Percentiles rank a stretch among this genome's conserved stretches.
These are phyloP conservation scores for Reticulitermes speratus DNA, from an alignment of 1,140 invertebrate genomes.

Conservation along the genomic window DNA sequence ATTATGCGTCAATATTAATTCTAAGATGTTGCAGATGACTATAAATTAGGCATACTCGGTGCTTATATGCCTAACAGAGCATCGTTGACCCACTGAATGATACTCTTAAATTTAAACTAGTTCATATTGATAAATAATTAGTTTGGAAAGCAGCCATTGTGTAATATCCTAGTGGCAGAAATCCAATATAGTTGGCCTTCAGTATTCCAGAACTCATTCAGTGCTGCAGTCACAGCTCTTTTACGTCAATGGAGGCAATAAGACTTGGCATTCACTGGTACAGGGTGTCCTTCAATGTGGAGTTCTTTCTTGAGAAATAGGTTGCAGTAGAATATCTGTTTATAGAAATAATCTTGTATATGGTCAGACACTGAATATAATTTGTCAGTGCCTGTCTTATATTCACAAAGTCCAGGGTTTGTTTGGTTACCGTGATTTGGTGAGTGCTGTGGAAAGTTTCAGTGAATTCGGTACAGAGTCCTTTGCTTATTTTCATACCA, in stretches of 20 bases:
- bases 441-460: too few species aligned
- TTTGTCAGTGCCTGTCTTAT: too few species aligned
- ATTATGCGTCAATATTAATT: too few species aligned
- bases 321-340: background rate
- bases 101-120: background rate
- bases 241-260: slow-evolving; percentile 1
- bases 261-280: background rate
- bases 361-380: too few species aligned
- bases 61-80: too few species aligned
- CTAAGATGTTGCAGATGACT: too few species aligned
- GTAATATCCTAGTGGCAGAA: background rate
- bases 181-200: background rate
- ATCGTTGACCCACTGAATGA: background rate
- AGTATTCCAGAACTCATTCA: slow-evolving; percentile 16
- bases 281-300: background rate
- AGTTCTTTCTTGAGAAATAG: background rate
- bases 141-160: background rate
- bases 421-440: too few species aligned
- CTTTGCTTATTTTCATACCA: too few species aligned
- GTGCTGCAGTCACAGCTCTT: background rate
- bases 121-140: background rate
- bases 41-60: too few species aligned
- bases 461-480: too few species aligned
- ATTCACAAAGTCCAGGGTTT: too few species aligned
- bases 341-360: too few species aligned